phyloP scores from a whole-genome alignment of 1,140 invertebrate species.

The Melipona quadrifasciata region DNA sequence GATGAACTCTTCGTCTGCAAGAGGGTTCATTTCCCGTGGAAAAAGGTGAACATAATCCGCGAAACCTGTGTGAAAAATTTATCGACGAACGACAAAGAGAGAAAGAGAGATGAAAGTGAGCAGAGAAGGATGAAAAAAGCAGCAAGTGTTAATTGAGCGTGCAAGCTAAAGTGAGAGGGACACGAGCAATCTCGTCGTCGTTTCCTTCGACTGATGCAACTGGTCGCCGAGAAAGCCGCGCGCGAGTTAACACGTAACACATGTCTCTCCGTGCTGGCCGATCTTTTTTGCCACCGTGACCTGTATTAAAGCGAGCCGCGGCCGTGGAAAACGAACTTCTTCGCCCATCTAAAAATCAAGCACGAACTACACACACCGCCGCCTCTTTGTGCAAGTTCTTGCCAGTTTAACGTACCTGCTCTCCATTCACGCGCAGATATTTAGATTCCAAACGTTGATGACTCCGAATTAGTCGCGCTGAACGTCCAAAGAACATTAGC shows the following conservation, averaged over 20 bases:
- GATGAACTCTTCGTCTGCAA: too few species aligned
- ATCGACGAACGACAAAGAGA: background rate
- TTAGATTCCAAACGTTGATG: background rate
- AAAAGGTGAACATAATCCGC: too few species aligned
- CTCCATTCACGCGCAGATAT: background rate
- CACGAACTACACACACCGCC: background rate
- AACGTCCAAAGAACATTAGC: background rate
- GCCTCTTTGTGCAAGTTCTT: background rate
- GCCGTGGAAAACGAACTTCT: constrained; percentile 19
- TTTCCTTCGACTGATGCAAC: constrained; percentile 19
- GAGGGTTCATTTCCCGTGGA: too few species aligned
- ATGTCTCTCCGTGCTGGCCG: constrained; percentile 42
- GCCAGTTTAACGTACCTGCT: background rate
- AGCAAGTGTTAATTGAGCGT: constrained; percentile 26
- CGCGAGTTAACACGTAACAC: constrained; percentile 60
- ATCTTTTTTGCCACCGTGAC: constrained; percentile 25
- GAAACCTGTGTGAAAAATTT: background rate
- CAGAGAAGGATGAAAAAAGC: background rate
- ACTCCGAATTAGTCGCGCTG: background rate
- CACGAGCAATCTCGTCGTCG: background rate
- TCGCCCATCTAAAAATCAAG: background rate
- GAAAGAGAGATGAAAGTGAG: background rate
- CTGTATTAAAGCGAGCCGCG: constrained; percentile 23
- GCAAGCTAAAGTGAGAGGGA: constrained; percentile 5
- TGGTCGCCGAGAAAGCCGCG: constrained; percentile 52